Conservation (phyloP, 2,797 vertebrate genomes). For the Pangasius mekongensis region DNA sequence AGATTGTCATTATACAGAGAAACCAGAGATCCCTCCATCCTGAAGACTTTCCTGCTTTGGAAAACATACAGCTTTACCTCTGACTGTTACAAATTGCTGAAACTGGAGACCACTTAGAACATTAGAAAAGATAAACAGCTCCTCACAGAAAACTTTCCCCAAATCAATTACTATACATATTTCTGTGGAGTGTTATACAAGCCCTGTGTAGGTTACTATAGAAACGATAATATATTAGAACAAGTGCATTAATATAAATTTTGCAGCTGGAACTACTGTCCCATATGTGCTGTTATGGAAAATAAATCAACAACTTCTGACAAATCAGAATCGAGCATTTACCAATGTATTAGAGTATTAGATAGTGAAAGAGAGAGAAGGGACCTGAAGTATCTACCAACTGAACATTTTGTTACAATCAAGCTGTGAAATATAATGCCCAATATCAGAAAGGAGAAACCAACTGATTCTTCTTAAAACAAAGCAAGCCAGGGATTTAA, state of each 20-base stretch:
- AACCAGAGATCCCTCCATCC: not conserved
- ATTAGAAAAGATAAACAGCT: not conserved
- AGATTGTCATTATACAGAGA: not conserved
- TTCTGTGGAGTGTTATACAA: not conserved
- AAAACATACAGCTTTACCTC: not conserved
- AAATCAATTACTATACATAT: not conserved
- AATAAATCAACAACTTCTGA: not conserved
- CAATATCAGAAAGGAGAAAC: conserved; percentile 50
- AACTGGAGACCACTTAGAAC: not conserved
- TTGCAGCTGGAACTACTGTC: not conserved
- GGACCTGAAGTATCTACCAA: not conserved
- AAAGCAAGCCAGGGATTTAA: conserved; percentile 85
- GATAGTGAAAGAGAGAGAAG: not conserved
- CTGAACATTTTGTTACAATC: not conserved
- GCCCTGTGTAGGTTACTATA: not conserved
- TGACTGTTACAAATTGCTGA: not conserved
- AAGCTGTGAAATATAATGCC: not conserved
- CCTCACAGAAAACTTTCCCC: not conserved
- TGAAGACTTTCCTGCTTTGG: not conserved
- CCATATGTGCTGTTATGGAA: no score
- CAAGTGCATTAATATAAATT: not conserved
- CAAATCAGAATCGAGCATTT: not conserved
- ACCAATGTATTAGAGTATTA: not conserved
- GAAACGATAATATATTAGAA: not conserved
- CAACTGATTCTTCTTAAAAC: conserved; percentile 63